Conservation (phyloP, 2,888 invertebrate genomes). For the Scotopteryx bipunctaria region DNA sequence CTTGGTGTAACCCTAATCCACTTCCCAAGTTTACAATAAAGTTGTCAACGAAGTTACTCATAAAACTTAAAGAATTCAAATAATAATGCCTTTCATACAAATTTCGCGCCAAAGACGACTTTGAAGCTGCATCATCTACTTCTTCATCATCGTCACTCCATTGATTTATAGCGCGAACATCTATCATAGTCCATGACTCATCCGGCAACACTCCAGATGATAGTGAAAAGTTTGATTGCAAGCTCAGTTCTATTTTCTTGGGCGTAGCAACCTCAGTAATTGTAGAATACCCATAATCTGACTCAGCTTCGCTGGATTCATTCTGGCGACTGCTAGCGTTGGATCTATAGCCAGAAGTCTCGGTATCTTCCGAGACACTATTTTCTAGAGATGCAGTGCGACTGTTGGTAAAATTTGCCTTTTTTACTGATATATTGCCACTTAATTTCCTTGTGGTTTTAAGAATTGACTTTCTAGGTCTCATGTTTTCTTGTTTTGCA, state of each 20-base stretch:
- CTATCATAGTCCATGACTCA: slow-evolving; percentile 75
- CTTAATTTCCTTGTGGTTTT: slow-evolving; percentile 59
- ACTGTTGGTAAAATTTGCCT: slow-evolving; percentile 10
- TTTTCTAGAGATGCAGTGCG: slow-evolving; percentile 29
- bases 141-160: slow-evolving; percentile 74
- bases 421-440: slow-evolving; percentile 42
- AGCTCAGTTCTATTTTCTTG: slow-evolving; percentile 76
- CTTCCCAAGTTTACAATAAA: slow-evolving; percentile 84
- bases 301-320: slow-evolving; percentile 80
- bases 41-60: slow-evolving; percentile 86
- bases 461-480: slow-evolving; percentile 68
- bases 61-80: slow-evolving; percentile 86
- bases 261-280: slow-evolving; percentile 84
- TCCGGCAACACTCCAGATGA: slow-evolving; percentile 78
- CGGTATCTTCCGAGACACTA: slow-evolving; percentile 62
- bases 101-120: slow-evolving; percentile 57
- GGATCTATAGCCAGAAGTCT: slow-evolving; percentile 83
- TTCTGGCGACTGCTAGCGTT: slow-evolving; percentile 71
- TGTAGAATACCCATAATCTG: slow-evolving; percentile 85
- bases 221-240: slow-evolving; percentile 60
- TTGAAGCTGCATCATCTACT: slow-evolving; percentile 53
- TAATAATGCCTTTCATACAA: slow-evolving; percentile 77
- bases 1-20: slow-evolving; percentile 81
- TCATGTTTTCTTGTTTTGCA: slow-evolving; percentile 44
- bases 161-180: slow-evolving; percentile 63